Conservation (phyloP, 2,797 vertebrate species). For the Halcyon leucocephala region DNA sequence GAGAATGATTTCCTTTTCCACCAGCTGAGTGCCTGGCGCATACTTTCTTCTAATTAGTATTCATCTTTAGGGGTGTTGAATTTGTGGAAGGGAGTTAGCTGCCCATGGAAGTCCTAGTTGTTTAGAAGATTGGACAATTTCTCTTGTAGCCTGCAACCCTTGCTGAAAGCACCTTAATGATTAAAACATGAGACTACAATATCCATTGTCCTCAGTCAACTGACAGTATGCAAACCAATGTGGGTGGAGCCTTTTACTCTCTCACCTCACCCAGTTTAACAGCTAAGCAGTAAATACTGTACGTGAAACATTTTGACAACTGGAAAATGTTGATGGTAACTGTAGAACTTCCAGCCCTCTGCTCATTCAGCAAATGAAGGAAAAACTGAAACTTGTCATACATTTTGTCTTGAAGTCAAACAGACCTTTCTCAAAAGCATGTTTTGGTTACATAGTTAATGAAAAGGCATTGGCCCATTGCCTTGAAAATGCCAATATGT, state of each 20-base stretch:
- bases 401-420: not conserved
- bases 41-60: conserved; percentile 36
- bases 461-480: not conserved
- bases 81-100: conserved; percentile 7
- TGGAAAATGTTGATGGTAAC: not conserved
- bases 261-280: not conserved
- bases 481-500: not conserved
- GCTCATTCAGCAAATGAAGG: not conserved
- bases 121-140: conserved; percentile 14
- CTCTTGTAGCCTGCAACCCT: not conserved
- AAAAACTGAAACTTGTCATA: not conserved
- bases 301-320: not conserved
- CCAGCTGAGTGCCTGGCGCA: conserved; percentile 34
- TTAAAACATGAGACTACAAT: not conserved
- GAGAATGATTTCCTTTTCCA: conserved; percentile 18
- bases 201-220: not conserved
- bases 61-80: conserved; percentile 10
- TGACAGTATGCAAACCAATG: not conserved
- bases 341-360: not conserved
- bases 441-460: not conserved
- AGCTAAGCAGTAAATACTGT: not conserved
- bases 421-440: not conserved
- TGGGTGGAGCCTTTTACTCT: not conserved
- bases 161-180: not conserved
- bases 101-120: not conserved